Base-by-base conservation (phyloP, 2,797 vertebrate genomes). In the Emys orbicularis region DNA sequence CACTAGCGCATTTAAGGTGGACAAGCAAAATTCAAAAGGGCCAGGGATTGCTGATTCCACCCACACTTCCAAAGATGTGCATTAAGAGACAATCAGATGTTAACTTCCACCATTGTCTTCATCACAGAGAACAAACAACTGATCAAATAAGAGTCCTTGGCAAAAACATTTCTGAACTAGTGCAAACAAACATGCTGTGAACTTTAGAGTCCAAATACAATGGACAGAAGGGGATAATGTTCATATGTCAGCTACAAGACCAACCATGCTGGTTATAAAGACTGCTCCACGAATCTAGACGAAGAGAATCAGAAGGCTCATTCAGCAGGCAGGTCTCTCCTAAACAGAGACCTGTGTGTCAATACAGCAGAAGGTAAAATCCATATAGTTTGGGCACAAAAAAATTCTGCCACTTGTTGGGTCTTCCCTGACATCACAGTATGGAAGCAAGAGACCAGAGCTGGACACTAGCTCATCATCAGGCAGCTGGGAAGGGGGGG, bases 401-500 rank as follows among this genome's bases (percentile, higher is more conserved):
- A 86, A 34, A 84, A 34, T 37, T 47, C 34, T 19, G 10, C 11
- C 37, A 49, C 41, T 54, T 16, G 56, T 65, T 23, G 49, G 57
- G 49, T 0, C 8, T 29, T 34, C 57, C 53, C 87, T 89, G 12
- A n/a, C 49, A 68, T 87, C 90, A 50, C 9, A 37, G 91, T 31
- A 59, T 8, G 18, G 81, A 83, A 90, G 76, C 56, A 90, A 86
- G 80, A 19, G 0, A 0, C 53, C 84, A 61, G 8, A 53, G 79
- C 18, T 7, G 31, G 81, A 81, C 83, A 68, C 2, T 3, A 82
- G 81, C 13, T 72, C 54, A 21, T 44, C 87, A 84, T 83, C 89
- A 96, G 87, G 90, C 72, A 86, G 81, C 29, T n/a, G 77, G 90
- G 83, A 68, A 80, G 91, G 86, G 79, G 59, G 79, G 27, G 72